phyloP scores from a whole-genome alignment of 2,113 vertebrate genomes.

The Scatophagus argus region DNA sequence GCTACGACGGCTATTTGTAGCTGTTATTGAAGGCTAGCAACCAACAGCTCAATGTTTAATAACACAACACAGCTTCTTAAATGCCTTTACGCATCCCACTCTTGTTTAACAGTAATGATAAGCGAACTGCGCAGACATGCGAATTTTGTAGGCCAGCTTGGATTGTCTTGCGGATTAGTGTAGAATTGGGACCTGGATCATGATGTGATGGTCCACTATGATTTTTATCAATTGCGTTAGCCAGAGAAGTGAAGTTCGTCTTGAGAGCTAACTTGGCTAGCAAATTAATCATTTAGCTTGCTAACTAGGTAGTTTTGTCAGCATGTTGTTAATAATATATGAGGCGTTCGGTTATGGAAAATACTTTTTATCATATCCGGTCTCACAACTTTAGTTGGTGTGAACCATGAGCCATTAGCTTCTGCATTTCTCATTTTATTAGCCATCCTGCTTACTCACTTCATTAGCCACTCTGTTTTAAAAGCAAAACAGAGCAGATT shows the following conservation, averaged over 20 bases:
- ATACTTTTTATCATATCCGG: neutral
- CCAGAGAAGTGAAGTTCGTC: constrained; percentile 45
- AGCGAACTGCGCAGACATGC: neutral
- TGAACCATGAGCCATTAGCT: neutral
- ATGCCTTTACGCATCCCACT: rapidly evolving
- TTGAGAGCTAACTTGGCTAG: constrained; percentile 54
- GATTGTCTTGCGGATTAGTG: constrained; percentile 30
- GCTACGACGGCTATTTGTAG: constrained; percentile 81
- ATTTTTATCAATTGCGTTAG: constrained; percentile 62
- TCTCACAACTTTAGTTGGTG: neutral
- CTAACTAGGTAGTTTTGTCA: constrained; percentile 9
- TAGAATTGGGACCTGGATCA: neutral
- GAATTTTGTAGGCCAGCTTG: neutral
- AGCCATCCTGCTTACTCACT: no score
- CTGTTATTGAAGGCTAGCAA: constrained; percentile 70
- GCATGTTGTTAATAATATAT: neutral
- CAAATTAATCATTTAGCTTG: constrained; percentile 45
- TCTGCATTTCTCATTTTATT: rapidly evolving
- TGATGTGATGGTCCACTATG: constrained; percentile 38
- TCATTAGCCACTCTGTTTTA: neutral
- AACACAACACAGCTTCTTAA: neutral
- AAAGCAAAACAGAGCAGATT: neutral
- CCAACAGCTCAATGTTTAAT: constrained; percentile 28
- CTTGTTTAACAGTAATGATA: neutral
- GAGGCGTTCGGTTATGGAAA: neutral